Evolutionary conservation across 1,140 invertebrate species (phyloP), one percentile per base, ranked within the genome.

Genomic region (Bombus confusus): DNA sequence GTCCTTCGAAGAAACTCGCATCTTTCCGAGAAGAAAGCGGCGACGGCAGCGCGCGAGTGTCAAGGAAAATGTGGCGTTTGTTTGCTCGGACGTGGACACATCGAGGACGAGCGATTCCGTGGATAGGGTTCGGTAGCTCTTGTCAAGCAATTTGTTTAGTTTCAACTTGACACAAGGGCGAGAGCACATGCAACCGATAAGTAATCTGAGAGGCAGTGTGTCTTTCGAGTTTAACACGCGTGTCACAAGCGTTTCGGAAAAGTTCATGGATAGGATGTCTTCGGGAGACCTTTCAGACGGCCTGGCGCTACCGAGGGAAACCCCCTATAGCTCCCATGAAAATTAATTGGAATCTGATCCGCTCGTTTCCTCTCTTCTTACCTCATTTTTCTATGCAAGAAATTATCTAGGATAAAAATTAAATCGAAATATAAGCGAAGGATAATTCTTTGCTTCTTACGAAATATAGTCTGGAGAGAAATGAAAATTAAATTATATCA

Each of bases 131-230:
- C 88, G 80, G 74, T 86, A 68, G 76, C 41, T 71, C 74, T 88
- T 80, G 75, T 88, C 86, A 76, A 88, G 89, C 91, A 93, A 94
- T 94, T 94, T 93, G 92, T 94, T 93, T 92, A 92, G 91, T 92
- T 93, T 92, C 85, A 94, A 93, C 87, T 91, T 93, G 92, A 94
- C 91, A 87, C 87, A 69, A 13, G 80, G 31, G 77, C 12, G 37
- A 91, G 79, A 91, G 79, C 92, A 93, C 88, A 91, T 93, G 93
- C 86, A 88, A 89, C 83, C 89, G 80, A 92, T 91, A 90, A 89
- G 93, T 93, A 94, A 94, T 74, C 74, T 43, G 91, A 94, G 90
- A 92, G 76, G 64, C 41, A 76, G 83, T 66, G 76, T 83, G 47
- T 85, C 82, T 78, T 76, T 88, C 81, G 39, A 75, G 39, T 83